Evolutionary conservation across 2,888 invertebrate species (phyloP).

Genomic region (Protodeltote pygarga): DNA sequence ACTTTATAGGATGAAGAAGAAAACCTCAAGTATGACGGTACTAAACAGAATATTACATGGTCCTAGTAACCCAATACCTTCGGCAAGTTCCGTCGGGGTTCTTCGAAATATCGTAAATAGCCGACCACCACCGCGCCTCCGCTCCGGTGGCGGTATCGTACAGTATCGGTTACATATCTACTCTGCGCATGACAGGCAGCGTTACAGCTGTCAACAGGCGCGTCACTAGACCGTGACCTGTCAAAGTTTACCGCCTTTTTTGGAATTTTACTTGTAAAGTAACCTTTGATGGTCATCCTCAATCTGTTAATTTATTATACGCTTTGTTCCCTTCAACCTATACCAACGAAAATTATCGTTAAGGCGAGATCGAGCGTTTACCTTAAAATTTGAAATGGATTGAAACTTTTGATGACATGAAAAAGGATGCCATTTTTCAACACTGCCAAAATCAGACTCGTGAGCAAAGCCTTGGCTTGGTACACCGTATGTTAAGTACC

Average conservation of each 20-base stretch:
- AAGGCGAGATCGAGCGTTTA: too few species aligned
- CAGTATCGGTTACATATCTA: constrained; percentile 70
- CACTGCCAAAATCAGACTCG: too few species aligned
- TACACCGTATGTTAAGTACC: too few species aligned
- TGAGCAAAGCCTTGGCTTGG: too few species aligned
- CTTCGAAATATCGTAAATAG: constrained; percentile 69
- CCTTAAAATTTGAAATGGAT: too few species aligned
- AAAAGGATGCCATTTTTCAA: too few species aligned
- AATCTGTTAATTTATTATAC: too few species aligned
- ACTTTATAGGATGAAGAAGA: background rate
- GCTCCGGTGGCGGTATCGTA: constrained; percentile 54
- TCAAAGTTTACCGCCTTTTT: constrained; percentile 48
- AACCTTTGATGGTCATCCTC: too few species aligned
- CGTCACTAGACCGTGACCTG: constrained; percentile 66
- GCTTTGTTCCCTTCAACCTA: too few species aligned
- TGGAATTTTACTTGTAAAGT: too few species aligned
- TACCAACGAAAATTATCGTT: too few species aligned
- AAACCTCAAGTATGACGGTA: background rate
- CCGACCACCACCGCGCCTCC: constrained; percentile 67
- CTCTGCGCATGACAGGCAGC: constrained; percentile 45
- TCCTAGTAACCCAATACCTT: constrained; percentile 59
- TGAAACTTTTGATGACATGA: too few species aligned
- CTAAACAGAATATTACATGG: constrained; percentile 20
- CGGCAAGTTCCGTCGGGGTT: constrained; percentile 53
- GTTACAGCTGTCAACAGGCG: constrained; percentile 64